Conservation (phyloP, 2,888 invertebrate genomes). For the Pollenia labialis region DNA sequence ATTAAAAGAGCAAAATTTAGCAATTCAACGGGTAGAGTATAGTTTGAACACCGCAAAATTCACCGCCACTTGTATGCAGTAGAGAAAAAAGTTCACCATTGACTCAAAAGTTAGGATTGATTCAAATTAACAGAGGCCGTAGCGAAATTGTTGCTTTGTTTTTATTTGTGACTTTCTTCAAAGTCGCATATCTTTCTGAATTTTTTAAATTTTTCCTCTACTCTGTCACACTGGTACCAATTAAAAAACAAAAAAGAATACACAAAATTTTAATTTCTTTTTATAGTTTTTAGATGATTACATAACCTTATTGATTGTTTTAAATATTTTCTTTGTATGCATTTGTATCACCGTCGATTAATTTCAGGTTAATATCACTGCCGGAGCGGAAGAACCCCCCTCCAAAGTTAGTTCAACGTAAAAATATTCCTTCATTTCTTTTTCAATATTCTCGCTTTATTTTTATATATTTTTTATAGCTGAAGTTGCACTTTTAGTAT, state of each 20-base stretch:
- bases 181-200: not conserved
- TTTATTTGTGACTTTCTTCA: not conserved
- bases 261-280: slow-evolving; percentile 5
- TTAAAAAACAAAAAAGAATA: too few species aligned
- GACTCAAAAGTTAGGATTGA: not conserved
- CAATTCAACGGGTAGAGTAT: not conserved
- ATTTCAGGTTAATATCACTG: slow-evolving; percentile 84
- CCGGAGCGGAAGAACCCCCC: slow-evolving; percentile 84
- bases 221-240: not conserved
- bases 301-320: slow-evolving; percentile 59
- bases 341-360: slow-evolving; percentile 74
- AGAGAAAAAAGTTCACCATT: not conserved
- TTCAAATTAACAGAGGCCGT: not conserved
- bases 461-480: not conserved
- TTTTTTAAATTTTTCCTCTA: not conserved
- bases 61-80: not conserved
- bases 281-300: slow-evolving; percentile 23
- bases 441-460: slow-evolving; percentile 40
- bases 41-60: slow-evolving; percentile 21
- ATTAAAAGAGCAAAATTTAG: slow-evolving; percentile 14
- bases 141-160: not conserved
- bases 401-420: slow-evolving; percentile 83
- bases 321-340: slow-evolving; percentile 69
- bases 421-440: slow-evolving; percentile 41
- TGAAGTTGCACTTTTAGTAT: not conserved